phyloP scores from a whole-genome alignment of 2,113 vertebrate genomes.

The Gymnarchus niloticus region DNA sequence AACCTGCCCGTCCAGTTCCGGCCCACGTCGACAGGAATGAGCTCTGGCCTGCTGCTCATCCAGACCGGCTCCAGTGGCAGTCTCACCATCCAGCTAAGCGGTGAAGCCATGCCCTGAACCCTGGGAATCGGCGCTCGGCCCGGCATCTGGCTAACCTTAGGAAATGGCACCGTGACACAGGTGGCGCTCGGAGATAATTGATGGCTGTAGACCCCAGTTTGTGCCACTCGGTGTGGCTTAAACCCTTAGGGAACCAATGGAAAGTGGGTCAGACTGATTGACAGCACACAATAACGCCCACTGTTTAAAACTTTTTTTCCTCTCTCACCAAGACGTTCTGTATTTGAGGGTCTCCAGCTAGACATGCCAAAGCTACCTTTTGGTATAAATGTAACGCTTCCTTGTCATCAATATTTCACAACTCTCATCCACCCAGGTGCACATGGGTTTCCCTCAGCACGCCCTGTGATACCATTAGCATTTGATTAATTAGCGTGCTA shows the following conservation, averaged over 20 bases:
- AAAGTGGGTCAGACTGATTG: neutral
- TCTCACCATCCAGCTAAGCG: slow-evolving; percentile 71
- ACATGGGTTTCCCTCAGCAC: neutral
- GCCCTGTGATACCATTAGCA: neutral
- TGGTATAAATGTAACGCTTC: neutral
- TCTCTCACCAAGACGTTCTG: neutral
- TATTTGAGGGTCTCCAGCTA: neutral
- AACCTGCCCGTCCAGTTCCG: slow-evolving; percentile 90
- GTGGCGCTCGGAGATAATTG: neutral
- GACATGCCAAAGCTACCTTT: neutral
- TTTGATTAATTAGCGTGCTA: neutral
- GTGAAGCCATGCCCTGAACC: slow-evolving; percentile 65
- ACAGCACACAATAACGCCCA: neutral
- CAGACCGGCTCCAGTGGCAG: slow-evolving; percentile 62
- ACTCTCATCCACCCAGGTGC: neutral
- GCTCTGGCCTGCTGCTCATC: slow-evolving; percentile 68
- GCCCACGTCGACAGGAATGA: slow-evolving; percentile 66
- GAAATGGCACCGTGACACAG: neutral
- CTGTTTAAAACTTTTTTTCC: neutral
- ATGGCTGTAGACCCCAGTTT: neutral
- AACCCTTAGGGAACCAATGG: neutral
- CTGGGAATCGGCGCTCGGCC: no score
- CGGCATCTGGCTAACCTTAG: no score
- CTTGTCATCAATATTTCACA: neutral
- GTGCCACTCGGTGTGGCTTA: neutral